A percentile compares a stretch with the other conserved stretches of the same genome.
phyloP scores from a whole-genome alignment of 2,888 invertebrate genomes.

The Zele albiditarsus region DNA sequence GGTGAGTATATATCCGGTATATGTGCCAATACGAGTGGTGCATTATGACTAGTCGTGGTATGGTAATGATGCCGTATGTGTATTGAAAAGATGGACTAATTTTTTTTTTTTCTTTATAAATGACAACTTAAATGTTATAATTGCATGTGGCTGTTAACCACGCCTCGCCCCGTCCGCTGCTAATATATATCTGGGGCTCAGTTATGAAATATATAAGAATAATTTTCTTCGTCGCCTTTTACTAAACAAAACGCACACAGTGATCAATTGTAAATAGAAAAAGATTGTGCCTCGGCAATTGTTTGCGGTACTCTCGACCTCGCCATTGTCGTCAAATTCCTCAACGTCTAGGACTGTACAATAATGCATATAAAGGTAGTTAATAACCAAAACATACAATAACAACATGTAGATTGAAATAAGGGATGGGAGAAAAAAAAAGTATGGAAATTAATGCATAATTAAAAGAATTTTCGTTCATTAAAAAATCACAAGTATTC shows the following conservation, averaged over 20 bases:
- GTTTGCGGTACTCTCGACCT: not conserved
- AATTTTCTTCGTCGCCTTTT: not conserved
- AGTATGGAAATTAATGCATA: not conserved
- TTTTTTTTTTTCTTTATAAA: conserved; percentile 2
- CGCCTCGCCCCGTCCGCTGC: conserved; percentile 59
- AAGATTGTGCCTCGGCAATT: not conserved
- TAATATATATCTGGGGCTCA: conserved; percentile 56
- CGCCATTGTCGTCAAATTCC: conserved; percentile 20
- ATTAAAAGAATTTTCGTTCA: not conserved
- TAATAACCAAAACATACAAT: not conserved
- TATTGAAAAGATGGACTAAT: too few relatives aligned
- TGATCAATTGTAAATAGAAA: not conserved
- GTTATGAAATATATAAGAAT: conserved; percentile 29
- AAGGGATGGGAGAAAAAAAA: not conserved
- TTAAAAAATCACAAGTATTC: not conserved
- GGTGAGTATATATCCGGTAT: not conserved
- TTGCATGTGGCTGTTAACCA: conserved; percentile 60
- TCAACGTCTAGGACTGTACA: not conserved
- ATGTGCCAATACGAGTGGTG: not conserved
- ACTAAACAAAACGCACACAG: not conserved
- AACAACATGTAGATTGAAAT: not conserved
- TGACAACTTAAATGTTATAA: conserved; percentile 50
- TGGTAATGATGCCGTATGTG: not conserved
- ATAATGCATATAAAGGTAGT: not conserved
- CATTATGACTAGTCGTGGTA: not conserved